Evolutionary conservation across 1,140 invertebrate species (phyloP), one percentile per base, ranked within the genome.

Genomic region (Arctopsyche grandis): DNA sequence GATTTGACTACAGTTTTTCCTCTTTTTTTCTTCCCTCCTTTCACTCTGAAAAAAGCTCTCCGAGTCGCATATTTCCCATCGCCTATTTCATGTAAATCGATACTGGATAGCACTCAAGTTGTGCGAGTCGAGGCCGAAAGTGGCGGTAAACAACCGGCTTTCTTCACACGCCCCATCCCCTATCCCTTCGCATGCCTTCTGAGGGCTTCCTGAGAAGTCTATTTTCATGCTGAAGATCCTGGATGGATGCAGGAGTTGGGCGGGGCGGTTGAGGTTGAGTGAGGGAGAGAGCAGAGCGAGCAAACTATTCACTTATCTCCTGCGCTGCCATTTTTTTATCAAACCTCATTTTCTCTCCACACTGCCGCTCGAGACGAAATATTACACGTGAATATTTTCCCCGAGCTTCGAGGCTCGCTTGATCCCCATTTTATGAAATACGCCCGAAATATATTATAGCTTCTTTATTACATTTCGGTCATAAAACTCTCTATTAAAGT

Each of bases 221-320:
- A 75, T 56, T 56, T 75, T 56, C 63, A 66, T 66, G 63, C 24
- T 16, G 70, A 19, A 46, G 70, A 16, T 73, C 46, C 29, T 24
- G n/a, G 26, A 29, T 10, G 24, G 24, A 16, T 29, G 69, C 26
- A 29, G 19, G 43, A 29, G 43, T 22, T 10, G 9, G 69, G 12
- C 19, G 69, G 69, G 21, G 43, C 9, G 26, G 24, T 29, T 52
- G 43, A 21, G 10, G 21, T 22, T 38, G 21, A 16, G 58, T 4
- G 43, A 19, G 9, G 24, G 69, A 12, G 69, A 43, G 69, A n/a
- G 43, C 19, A 22, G 5, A 21, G 70, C n/a, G 48, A 48, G 48
- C 70, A 73, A 73, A 73, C 70, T 48, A 48, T 73, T 73, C 70
- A 73, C 70, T 73, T 73, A 73, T 73, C 70, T 73, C 4, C 9